Evolutionary conservation across 2,797 vertebrate genomes (phyloP), one percentile per base, ranked within the genome.

Genomic region (Pogoniulus pusillus): DNA sequence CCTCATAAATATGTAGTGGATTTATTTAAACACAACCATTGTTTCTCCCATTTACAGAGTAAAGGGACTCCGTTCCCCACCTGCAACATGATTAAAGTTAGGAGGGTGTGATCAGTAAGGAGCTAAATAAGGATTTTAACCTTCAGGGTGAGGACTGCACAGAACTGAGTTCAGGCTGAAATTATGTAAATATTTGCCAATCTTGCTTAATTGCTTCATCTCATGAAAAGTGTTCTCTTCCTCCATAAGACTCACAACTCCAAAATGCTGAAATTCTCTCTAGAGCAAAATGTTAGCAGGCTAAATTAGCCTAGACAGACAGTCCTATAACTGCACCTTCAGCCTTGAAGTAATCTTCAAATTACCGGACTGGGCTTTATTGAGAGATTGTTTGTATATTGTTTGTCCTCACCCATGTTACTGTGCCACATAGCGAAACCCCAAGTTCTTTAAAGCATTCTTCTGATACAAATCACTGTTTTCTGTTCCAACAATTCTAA

Each of bases 401-500:
- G 11, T 82, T 88, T 66, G 32, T 79, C 32, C 27, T 82, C 49
- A 57, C 27, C 29, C 24, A 26, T 73, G 59, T 35, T 18, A 26
- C 66, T 66, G 39, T 66, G 12, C 16, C n/a, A n/a, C n/a, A n/a
- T n/a, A n/a, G n/a, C n/a, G n/a, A n/a, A n/a, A n/a, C n/a, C n/a
- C n/a, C 9, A n/a, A 14, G 2, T 6, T 66, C 82, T 76, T 39
- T n/a, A 27, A 76, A 69, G 11, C 15, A 23, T 29, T 92, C 20
- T 57, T 81, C 10, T 55, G 17, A 22, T 32, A 53, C 8, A 83
- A 57, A 58, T 82, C 2, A 49, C 63, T 0, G 0, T 43, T 91
- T 91, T 87, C 39, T 43, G 45, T 92, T 76, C 30, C 35, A 94
- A 19, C n/a, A 58, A 5, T 87, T 90, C 65, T 65, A 74, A 90